phyloP scores from a whole-genome alignment of 1,140 invertebrate genomes.

The honey bee (Apis mellifera) region DNA sequence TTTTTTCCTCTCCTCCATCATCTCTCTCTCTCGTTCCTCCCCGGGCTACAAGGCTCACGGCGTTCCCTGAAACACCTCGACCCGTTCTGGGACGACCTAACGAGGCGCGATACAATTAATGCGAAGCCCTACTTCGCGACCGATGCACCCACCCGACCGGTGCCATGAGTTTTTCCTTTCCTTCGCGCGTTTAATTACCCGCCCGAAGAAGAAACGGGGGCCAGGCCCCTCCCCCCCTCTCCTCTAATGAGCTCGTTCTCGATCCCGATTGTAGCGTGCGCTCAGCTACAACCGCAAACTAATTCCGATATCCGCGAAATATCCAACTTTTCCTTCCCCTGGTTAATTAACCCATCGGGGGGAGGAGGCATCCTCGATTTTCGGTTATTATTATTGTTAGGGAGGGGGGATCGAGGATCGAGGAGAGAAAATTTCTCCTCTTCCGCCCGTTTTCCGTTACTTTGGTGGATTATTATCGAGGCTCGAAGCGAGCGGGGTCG shows the following conservation, averaged over 20 bases:
- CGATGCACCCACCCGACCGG: slow-evolving; percentile 43
- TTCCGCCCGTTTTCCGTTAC: background rate
- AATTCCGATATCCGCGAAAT: slow-evolving; percentile 37
- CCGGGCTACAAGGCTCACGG: background rate
- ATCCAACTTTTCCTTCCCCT: background rate
- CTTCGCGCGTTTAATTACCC: slow-evolving; percentile 60
- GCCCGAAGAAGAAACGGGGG: slow-evolving; percentile 42
- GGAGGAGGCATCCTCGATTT: no score
- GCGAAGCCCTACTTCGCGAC: slow-evolving; percentile 60
- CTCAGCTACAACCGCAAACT: slow-evolving; percentile 21
- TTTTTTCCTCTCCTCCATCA: background rate
- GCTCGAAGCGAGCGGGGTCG: background rate
- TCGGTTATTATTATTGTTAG: no score
- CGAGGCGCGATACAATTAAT: slow-evolving; percentile 67
- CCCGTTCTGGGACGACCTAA: slow-evolving; percentile 69
- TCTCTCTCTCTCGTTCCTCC: background rate
- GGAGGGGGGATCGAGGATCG: no score
- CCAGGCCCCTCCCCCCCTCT: no score
- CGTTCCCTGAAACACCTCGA: slow-evolving; percentile 49
- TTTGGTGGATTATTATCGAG: background rate
- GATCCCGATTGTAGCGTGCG: no score
- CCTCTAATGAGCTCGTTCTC: slow-evolving; percentile 50
- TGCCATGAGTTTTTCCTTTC: slow-evolving; percentile 66
- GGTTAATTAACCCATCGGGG: slow-evolving; percentile 33
- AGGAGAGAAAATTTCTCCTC: background rate